Evolutionary conservation across 2,113 vertebrate species (phyloP), one percentile per base, ranked within the genome.

Genomic region (Echinops telfairi): DNA sequence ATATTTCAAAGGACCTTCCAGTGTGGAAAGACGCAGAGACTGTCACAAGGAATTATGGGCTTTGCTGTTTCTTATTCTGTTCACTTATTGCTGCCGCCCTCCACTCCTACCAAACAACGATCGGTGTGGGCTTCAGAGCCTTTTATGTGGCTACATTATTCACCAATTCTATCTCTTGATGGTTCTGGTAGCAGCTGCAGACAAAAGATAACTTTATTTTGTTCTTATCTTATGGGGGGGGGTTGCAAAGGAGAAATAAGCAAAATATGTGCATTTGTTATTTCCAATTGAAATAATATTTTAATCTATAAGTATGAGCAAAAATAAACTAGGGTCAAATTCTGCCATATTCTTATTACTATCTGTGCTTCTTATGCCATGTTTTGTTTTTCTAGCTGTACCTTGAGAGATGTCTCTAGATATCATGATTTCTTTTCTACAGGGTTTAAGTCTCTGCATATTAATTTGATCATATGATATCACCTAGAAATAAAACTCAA

Each of bases 171-270:
- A 58, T 92, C 90, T 93, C 80, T 75, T 23, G 64, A 95, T 84
- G 60, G 64, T 83, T 87, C 77, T 1, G 1, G 15, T 76, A 88
- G 83, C 88, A 95, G 81, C 96, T 95, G 92, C 80, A 93, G n/a
- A 79, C 75, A 64, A 71, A 91, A 95, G 94, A 97, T 96, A 97
- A 92, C 86, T 95, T 96, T 95, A 71, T 96, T 95, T 86, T 91
- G 60, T 87, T 91, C 68, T 95, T 95, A 95, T 94, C 86, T 94
- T 95, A 20, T 36, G 0, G 31, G 29, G 47, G 29, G 47, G 12
- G 47, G 5, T 53, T 53, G 15, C 25, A 47, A 31, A 16, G 20
- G 60, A 70, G 38, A 92, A 94, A 90, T 89, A 92, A 96, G n/a
- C 53, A 88, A 88, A 70, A 86, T 77, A 40, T 16, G 1, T 11